Evolutionary conservation across 2,888 invertebrate genomes (phyloP), one percentile per base, ranked within the genome.

Genomic region (Molorchus minor): DNA sequence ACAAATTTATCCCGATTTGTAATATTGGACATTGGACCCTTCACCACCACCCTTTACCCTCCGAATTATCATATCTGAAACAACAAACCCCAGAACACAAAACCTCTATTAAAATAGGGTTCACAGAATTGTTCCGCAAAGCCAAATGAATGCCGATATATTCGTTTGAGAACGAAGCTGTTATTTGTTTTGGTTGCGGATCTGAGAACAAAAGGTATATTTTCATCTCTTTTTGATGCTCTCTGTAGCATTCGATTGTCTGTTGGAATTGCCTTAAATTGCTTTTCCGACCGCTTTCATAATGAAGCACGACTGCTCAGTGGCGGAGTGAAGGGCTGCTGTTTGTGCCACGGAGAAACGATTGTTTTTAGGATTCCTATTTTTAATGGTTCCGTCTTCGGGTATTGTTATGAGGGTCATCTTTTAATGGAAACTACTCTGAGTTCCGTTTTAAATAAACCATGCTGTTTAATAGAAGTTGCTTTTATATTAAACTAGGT

Each of bases 251-350:
- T 77, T 75, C 76, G 76, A 77, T 77, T 77, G 77, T 77, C 76
- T 75, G 76, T 72, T 74, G 75, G 73, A 78, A 79, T 78, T 77
- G 78, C 76, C 76, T 77, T 75, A 77, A 77, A 77, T 77, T 77
- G 77, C 75, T 74, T 77, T 76, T 75, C 74, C 74, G 73, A 75
- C 73, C 73, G 77, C 71, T 75, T 77, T 75, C 75, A 76, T 78
- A 78, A 78, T 77, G 76, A 78, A 77, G 74, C 75, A 68, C 70
- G 55, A 56, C 57, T 47, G 47, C 38, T 41, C 56, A 56, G 58
- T 56, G 56, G 49, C 56, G 62, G 55, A 30, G 49, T n/a, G 17
- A 25, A 38, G 19, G 19, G 8, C n/a, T n/a, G n/a, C n/a, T n/a
- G n/a, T n/a, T n/a, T n/a, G n/a, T n/a, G n/a, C n/a, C n/a, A n/a